These are phyloP conservation scores for Eupeodes latifasciatus DNA, from an alignment of 2,888 invertebrate genomes.

Conservation along the genomic window DNA sequence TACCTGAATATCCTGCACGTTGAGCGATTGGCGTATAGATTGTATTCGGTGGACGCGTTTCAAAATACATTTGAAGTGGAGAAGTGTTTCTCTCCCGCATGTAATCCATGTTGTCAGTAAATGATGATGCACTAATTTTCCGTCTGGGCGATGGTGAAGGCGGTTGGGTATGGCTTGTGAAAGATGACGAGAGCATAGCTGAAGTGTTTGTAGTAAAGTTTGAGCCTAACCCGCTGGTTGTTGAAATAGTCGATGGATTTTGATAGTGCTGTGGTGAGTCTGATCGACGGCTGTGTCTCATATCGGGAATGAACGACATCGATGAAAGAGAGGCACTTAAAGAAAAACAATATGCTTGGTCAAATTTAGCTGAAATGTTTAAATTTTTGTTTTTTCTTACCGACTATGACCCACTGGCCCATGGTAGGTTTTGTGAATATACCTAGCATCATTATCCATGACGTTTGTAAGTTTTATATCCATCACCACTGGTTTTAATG, in stretches of 20 bases:
- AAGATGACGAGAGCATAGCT: constrained; percentile 82
- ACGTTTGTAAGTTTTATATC: constrained; percentile 77
- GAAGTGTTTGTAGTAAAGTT: constrained; percentile 84
- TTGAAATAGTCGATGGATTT: constrained; percentile 85
- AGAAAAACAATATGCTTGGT: background rate
- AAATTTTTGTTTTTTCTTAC: constrained; percentile 80
- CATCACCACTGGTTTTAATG: constrained; percentile 81
- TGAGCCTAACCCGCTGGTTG: constrained; percentile 85
- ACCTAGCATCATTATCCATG: constrained; percentile 77
- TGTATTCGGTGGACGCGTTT: constrained; percentile 79
- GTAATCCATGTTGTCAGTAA: constrained; percentile 85
- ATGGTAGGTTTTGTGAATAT: constrained; percentile 94
- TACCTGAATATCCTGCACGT: constrained; percentile 83
- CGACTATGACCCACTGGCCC: constrained; percentile 91
- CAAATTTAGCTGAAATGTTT: background rate
- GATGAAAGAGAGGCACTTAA: constrained; percentile 79
- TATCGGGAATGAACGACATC: constrained; percentile 80
- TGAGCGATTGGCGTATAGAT: constrained; percentile 81
- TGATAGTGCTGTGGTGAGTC: constrained; percentile 91
- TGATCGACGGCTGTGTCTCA: constrained; percentile 86
- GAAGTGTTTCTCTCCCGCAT: constrained; percentile 76
- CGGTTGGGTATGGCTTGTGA: constrained; percentile 84
- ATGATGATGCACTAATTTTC: constrained; percentile 89
- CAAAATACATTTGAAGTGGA: constrained; percentile 78
- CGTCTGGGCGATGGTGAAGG: constrained; percentile 89